A percentile compares a stretch with the other conserved stretches of the same genome.
These are phyloP conservation scores for Callinectes sapidus DNA, from an alignment of 2,888 invertebrate genomes.

Conservation along the genomic window DNA sequence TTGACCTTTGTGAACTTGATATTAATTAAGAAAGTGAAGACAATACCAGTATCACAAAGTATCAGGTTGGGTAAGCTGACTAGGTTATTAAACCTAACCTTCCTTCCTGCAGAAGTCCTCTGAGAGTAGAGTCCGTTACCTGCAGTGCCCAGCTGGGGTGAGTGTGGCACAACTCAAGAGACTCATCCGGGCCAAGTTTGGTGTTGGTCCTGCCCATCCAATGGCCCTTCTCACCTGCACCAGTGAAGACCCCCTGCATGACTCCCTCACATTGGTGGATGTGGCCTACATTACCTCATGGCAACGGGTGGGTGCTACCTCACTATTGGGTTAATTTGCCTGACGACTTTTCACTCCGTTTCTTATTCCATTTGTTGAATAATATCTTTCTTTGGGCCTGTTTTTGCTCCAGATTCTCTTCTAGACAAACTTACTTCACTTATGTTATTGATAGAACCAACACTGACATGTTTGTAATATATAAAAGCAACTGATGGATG, in stretches of 20 bases:
- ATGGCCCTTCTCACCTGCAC: conserved; percentile 55
- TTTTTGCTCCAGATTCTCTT: neutral
- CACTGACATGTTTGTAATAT: neutral
- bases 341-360: neutral
- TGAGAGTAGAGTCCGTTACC: conserved; percentile 80
- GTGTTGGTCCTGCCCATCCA: conserved; percentile 55
- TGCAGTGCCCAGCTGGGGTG: conserved; percentile 93
- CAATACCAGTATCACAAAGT: neutral
- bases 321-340: neutral
- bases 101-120: conserved; percentile 27
- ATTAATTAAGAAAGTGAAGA: neutral
- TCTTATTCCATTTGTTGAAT: neutral
- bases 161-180: conserved; percentile 92
- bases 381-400: neutral
- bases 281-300: conserved; percentile 71
- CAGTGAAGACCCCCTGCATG: conserved; percentile 60
- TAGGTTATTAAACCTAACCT: neutral
- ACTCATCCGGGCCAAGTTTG: conserved; percentile 89
- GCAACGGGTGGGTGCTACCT: conserved; percentile 43
- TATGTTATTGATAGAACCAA: neutral
- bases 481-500: no score
- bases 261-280: conserved; percentile 64
- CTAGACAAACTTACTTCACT: neutral
- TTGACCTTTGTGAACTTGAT: neutral
- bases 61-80: neutral